A percentile compares a stretch with the other conserved stretches of the same genome.
phyloP scores from a whole-genome alignment of 2,113 vertebrate genomes.

The Tragelaphus strepsiceros region DNA sequence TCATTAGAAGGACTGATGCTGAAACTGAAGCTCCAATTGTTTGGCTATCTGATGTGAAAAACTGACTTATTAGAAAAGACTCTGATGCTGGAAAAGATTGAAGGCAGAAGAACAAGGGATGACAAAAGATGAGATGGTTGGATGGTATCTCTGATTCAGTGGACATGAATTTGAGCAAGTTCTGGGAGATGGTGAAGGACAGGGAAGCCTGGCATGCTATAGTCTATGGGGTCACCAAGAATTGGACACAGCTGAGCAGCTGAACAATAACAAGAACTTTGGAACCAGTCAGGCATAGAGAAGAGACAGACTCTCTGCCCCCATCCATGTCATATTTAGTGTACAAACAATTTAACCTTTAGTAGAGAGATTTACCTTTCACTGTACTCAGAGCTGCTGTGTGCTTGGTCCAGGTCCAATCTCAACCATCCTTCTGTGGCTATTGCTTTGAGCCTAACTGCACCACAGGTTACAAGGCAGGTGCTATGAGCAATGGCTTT shows the following conservation, averaged over 20 bases:
- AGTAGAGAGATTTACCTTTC: neutral
- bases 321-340: neutral
- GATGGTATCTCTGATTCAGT: neutral
- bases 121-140: neutral
- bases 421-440: neutral
- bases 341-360: neutral
- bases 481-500: neutral
- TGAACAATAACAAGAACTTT: neutral
- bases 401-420: neutral
- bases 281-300: neutral
- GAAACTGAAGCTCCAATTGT: neutral
- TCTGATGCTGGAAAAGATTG: neutral
- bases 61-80: neutral
- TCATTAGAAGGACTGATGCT: neutral
- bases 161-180: neutral
- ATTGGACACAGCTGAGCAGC: neutral
- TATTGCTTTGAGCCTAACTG: neutral
- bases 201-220: neutral
- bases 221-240: neutral
- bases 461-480: neutral
- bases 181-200: neutral
- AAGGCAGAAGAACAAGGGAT: neutral
- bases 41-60: neutral
- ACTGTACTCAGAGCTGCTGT: neutral
- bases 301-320: neutral